A percentile compares a stretch with the other conserved stretches of the same genome.
These are phyloP conservation scores for Pristionchus fissidentatus DNA, from an alignment of 2,888 invertebrate genomes.

Conservation along the genomic window DNA sequence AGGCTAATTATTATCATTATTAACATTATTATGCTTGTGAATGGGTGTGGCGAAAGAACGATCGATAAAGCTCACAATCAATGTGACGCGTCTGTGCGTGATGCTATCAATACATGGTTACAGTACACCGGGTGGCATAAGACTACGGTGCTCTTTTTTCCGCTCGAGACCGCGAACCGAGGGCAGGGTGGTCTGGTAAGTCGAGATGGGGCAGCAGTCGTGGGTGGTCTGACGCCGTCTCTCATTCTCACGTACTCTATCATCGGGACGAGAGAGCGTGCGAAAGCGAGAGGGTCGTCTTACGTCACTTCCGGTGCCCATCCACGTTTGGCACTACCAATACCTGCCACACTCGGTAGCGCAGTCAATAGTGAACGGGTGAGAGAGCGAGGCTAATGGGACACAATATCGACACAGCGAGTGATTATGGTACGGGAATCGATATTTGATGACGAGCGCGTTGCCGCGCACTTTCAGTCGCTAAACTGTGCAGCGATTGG, in stretches of 20 bases:
- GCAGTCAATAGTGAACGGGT: not conserved
- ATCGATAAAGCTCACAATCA: constrained; percentile 10
- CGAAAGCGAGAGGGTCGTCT: no score
- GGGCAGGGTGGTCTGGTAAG: constrained; percentile 40
- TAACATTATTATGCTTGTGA: constrained; percentile 13
- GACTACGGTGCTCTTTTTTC: not conserved
- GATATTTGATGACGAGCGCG: no score
- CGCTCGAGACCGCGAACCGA: constrained; percentile 39
- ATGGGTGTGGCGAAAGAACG: constrained; percentile 10
- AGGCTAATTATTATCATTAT: no score
- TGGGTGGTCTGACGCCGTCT: no score
- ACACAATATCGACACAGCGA: no score
- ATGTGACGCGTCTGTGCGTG: not conserved
- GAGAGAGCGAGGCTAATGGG: no score
- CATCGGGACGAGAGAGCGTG: not conserved
- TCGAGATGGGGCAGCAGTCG: not conserved
- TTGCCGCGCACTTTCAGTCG: constrained; percentile 44
- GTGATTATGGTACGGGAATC: no score
- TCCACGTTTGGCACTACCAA: constrained; percentile 39
- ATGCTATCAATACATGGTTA: not conserved
- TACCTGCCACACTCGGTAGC: constrained; percentile 27
- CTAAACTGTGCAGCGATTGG: constrained; percentile 49
- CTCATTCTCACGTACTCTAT: not conserved
- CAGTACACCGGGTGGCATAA: not conserved
- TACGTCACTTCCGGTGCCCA: not conserved